These are phyloP conservation scores for Drosophila obscura DNA, from an alignment of 1,140 invertebrate species.

Conservation along the genomic window DNA sequence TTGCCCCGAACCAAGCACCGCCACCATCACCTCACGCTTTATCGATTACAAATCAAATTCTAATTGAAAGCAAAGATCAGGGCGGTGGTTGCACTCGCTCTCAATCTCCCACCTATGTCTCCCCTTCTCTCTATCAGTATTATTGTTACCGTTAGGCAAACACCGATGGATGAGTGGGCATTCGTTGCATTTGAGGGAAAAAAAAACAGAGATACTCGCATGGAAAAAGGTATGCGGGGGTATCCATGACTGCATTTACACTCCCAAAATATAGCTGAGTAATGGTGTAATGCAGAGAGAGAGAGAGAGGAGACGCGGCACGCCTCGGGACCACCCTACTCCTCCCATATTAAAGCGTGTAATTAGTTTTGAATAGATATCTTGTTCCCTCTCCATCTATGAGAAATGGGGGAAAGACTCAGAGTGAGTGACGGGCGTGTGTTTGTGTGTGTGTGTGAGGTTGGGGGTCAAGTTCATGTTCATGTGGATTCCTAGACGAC, in stretches of 20 bases:
- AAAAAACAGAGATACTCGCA: conserved; percentile 6
- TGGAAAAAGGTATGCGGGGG: conserved; percentile 41
- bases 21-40: not conserved
- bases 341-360: conserved; percentile 31
- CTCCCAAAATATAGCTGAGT: conserved; percentile 40
- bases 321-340: not conserved
- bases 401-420: not conserved
- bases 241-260: conserved; percentile 48
- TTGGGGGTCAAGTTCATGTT: conserved; percentile 24
- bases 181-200: conserved; percentile 18
- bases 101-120: conserved; percentile 1
- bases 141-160: conserved; percentile 30
- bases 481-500: conserved; percentile 1
- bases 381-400: not conserved
- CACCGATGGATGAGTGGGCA: conserved; percentile 30
- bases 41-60: conserved; percentile 31
- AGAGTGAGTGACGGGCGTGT: conserved; percentile 2
- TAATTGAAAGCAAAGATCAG: conserved; percentile 30
- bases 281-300: conserved; percentile 26
- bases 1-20: conserved; percentile 2
- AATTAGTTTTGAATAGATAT: conserved; percentile 43
- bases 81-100: conserved; percentile 1
- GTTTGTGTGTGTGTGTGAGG: not conserved
- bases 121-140: conserved; percentile 2
- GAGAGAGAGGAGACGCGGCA: conserved; percentile 15